Evolutionary conservation across 2,888 invertebrate species (phyloP), one percentile per base, ranked within the genome.

Genomic region (Seladonia tumulorum): DNA sequence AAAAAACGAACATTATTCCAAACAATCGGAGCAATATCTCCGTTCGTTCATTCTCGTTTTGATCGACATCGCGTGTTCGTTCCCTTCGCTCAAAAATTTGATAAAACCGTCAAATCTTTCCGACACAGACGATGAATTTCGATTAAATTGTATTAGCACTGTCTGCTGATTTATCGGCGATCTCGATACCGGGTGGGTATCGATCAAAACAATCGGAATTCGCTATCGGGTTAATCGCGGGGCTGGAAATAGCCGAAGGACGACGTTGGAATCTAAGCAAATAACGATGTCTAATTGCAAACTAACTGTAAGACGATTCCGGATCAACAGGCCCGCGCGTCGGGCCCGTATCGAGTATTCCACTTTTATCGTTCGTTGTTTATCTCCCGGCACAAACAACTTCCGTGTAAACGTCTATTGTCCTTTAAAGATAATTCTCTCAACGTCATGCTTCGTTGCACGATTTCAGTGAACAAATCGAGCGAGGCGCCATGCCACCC

Each of bases 221-320:
- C 35, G 66, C 66, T 66, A 66, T 66, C 66, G 66, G 66, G 10
- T 66, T 35, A 35, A 29, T 66, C 66, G 35, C 10, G 35, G 66
- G 3, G 66, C 66, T 66, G 35, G 29, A 66, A 35, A 66, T 66
- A 66, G 18, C 35, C 66, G 66, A 66, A 66, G 66, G 66, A 66
- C 66, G 10, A 66, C 10, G 22, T 29, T 29, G 35, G 10, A 29
- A 10, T 66, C 66, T 29, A 29, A 35, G 66, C 18, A 66, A 66
- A 66, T 35, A 66, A 66, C 63, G 63, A 63, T 63, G 63, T 63
- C 25, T 29, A 63, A 63, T 63, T 63, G 63, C 63, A 63, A 63
- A 16, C 63, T 63, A 25, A 16, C 63, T 60, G 35, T 35, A 29
- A 16, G 63, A 16, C 16, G 53, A 53, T 53, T 53, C 53, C 10